Evolutionary conservation across 64 coral and sea anemone species (phyloP).

Genomic region (Dendrophyllia cribrosa): DNA sequence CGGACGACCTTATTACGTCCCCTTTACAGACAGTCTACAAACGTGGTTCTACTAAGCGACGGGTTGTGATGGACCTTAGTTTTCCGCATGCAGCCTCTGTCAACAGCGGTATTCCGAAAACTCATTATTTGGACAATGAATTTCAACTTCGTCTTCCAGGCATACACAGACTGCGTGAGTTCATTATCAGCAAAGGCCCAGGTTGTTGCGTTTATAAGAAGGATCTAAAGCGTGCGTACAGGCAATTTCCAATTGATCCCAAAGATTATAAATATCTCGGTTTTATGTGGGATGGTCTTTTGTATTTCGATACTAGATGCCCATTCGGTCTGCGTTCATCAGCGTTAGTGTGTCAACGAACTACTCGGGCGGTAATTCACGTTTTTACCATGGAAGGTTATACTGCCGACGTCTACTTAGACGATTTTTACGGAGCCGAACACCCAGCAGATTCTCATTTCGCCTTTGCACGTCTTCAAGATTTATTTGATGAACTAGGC

Average conservation of each 20-base stretch:
- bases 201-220: slow-evolving; percentile 37
- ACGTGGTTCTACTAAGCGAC: no score
- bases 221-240: slow-evolving; percentile 11
- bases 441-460: neutral
- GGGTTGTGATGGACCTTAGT: no score
- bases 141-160: slow-evolving; percentile 10
- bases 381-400: slow-evolving; percentile 25
- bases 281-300: neutral
- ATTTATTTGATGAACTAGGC: slow-evolving; percentile 11
- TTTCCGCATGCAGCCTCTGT: neutral
- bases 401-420: slow-evolving; percentile 29
- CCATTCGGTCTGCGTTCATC: slow-evolving; percentile 42
- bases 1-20: neutral
- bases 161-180: slow-evolving; percentile 32
- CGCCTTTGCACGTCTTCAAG: slow-evolving; percentile 17
- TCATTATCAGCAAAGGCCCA: slow-evolving; percentile 7
- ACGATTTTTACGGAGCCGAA: slow-evolving; percentile 44
- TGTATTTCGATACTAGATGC: slow-evolving; percentile 44
- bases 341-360: slow-evolving; percentile 15
- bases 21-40: no score
- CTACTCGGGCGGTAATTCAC: slow-evolving; percentile 12
- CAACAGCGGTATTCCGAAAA: slow-evolving; percentile 10
- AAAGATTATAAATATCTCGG: slow-evolving; percentile 49
- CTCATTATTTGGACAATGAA: slow-evolving; percentile 7
- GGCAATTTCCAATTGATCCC: slow-evolving; percentile 38